phyloP scores from a whole-genome alignment of 2,888 invertebrate genomes.

The Brachynemurus nebulosus region DNA sequence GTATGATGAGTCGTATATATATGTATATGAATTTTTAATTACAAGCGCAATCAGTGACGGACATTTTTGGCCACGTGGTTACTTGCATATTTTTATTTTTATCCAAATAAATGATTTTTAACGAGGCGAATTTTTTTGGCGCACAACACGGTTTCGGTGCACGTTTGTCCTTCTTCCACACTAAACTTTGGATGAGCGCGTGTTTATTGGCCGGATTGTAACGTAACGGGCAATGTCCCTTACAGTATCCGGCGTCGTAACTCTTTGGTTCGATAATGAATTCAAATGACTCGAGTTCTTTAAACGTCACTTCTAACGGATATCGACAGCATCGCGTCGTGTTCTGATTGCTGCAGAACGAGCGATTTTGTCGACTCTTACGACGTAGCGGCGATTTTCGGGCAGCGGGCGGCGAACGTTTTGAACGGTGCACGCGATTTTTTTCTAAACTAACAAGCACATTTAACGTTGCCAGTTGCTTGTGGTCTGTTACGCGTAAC shows the following conservation, averaged over 20 bases:
- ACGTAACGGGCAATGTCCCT: slow-evolving; percentile 50
- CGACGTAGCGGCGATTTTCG: slow-evolving; percentile 18
- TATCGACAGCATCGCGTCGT: slow-evolving; percentile 49
- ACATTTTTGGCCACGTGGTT: slow-evolving; percentile 55
- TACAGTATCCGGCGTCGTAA: slow-evolving; percentile 58
- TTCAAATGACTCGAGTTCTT: slow-evolving; percentile 40
- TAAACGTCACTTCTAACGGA: slow-evolving; percentile 49
- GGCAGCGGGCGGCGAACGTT: background rate
- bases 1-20: no score
- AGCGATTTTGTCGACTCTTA: slow-evolving; percentile 36
- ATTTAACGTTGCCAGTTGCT: no score
- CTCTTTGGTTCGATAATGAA: slow-evolving; percentile 53
- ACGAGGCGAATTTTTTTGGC: slow-evolving; percentile 47
- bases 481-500: no score
- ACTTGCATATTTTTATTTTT: slow-evolving; percentile 47
- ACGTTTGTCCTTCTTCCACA: slow-evolving; percentile 44
- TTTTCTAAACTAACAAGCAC: no score
- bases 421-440: no score
- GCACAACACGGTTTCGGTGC: slow-evolving; percentile 51
- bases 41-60: slow-evolving; percentile 57
- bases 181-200: slow-evolving; percentile 51
- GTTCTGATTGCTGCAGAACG: slow-evolving; percentile 24
- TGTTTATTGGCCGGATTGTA: slow-evolving; percentile 58
- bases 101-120: slow-evolving; percentile 51
- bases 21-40: slow-evolving; percentile 32